Conservation (phyloP, 2,888 invertebrate genomes). For the Callyntrura guangdongensis region DNA sequence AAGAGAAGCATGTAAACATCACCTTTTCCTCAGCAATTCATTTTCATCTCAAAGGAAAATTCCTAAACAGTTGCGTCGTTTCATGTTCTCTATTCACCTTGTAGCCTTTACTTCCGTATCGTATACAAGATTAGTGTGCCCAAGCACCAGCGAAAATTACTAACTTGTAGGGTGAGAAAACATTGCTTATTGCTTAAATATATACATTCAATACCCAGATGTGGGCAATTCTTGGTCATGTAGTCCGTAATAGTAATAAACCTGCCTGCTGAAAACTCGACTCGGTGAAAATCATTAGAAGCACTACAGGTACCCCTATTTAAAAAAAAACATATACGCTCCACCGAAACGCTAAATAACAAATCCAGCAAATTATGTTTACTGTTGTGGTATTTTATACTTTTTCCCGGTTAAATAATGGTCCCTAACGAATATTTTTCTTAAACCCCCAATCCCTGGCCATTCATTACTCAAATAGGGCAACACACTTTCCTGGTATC, state of each 20-base stretch:
- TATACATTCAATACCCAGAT: no score
- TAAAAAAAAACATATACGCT: no score
- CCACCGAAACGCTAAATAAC: neutral
- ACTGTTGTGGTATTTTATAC: no score
- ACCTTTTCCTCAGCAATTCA: neutral
- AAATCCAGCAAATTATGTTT: neutral
- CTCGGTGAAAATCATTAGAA: neutral
- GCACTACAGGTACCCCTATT: neutral
- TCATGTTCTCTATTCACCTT: neutral
- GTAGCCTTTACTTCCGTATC: no score
- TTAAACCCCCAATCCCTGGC: neutral
- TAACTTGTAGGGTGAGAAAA: no score
- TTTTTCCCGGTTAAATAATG: neutral
- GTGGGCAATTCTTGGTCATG: no score
- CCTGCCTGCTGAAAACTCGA: no score
- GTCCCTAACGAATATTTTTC: neutral
- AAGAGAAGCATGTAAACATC: neutral
- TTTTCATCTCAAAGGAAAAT: neutral
- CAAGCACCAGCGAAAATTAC: no score
- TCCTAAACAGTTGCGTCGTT: neutral
- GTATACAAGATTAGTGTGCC: no score
- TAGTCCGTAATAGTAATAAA: no score
- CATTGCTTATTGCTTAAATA: no score
- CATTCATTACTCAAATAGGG: slow-evolving; percentile 1
- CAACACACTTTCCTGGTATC: neutral